Evolutionary conservation across 2,113 vertebrate species (phyloP), one percentile per base, ranked within the genome.

Genomic region (Neogale vison): DNA sequence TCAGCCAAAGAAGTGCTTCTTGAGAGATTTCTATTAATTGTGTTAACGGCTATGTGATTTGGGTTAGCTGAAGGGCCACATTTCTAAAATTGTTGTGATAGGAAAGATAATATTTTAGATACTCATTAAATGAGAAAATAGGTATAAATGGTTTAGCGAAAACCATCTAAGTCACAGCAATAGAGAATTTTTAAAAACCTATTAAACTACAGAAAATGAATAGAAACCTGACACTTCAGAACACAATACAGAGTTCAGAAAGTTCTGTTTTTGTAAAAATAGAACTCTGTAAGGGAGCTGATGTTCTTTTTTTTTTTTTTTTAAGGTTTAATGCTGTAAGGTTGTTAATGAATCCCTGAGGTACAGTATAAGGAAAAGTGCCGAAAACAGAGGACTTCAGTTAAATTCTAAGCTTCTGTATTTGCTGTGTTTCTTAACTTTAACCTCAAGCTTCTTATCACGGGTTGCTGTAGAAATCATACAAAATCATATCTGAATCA

Each of bases 101-200:
- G 4, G 47, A 95, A 63, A 72, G 82, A 23, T 26, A 82, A 39
- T 81, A 89, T 69, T 92, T 93, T 61, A 74, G 80, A 57, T 36
- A 47, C 57, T 74, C 50, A 79, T 85, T 90, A 88, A 82, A 77
- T 88, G 39, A 81, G 84, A 81, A 90, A 90, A 88, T n/a, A 71
- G n/a, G 23, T 88, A 4, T 50, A 80, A 96, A 71, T 82, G 39
- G 20, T 11, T 94, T 97, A 69, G 52, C 34, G 6, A 26, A 88
- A 96, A 82, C 2, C 3, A 91, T 23, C 12, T 20, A 91, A 59
- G 72, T 76, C 50, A 87, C 0, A 76, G 55, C 26, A 79, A 81
- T 9, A 67, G 39, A 82, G 4, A 42, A 55, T 39, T 63, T 84
- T 24, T 10, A 29, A 80, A 69, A 65, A 77, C 93, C 42, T 93